Evolutionary conservation across 1,140 invertebrate genomes (phyloP).

Genomic region (Gryon sp.): DNA sequence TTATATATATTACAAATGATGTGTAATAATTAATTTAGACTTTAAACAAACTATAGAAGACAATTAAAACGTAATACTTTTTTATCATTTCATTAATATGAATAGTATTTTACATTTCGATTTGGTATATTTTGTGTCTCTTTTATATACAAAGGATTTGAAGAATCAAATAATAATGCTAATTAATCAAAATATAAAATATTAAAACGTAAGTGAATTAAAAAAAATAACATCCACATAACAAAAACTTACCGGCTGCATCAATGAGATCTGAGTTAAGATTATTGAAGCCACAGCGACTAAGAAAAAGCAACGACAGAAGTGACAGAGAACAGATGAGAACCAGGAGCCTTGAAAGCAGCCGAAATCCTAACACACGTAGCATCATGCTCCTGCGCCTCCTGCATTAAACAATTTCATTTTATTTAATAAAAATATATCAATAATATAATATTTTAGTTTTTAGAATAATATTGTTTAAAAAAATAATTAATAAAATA

Average conservation of each 20-base stretch:
- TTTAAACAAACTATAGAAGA: no score
- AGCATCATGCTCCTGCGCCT: constrained; percentile 78
- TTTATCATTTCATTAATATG: no score
- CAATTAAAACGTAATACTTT: no score
- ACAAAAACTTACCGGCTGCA: constrained; percentile 69
- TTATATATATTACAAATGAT: no score
- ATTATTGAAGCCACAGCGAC: constrained; percentile 80
- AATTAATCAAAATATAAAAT: constrained; percentile 23
- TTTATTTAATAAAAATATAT: constrained; percentile 7
- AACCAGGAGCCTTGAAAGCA: constrained; percentile 81
- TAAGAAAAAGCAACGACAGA: constrained; percentile 80
- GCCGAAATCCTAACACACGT: constrained; percentile 79
- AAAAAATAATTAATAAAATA: no score
- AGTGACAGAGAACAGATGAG: constrained; percentile 81
- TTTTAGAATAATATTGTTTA: constrained; percentile 41
- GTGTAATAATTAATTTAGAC: no score
- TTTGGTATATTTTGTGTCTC: no score
- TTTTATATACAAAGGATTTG: no score
- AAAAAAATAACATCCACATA: background rate
- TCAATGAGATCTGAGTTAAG: constrained; percentile 72
- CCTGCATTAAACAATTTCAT: constrained; percentile 66
- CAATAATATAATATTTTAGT: no score
- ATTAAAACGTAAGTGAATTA: background rate
- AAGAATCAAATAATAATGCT: no score
- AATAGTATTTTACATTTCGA: no score